Percentiles rank a stretch among this genome's conserved stretches.
phyloP scores from a whole-genome alignment of 2,113 vertebrate species.

The Indri indri region DNA sequence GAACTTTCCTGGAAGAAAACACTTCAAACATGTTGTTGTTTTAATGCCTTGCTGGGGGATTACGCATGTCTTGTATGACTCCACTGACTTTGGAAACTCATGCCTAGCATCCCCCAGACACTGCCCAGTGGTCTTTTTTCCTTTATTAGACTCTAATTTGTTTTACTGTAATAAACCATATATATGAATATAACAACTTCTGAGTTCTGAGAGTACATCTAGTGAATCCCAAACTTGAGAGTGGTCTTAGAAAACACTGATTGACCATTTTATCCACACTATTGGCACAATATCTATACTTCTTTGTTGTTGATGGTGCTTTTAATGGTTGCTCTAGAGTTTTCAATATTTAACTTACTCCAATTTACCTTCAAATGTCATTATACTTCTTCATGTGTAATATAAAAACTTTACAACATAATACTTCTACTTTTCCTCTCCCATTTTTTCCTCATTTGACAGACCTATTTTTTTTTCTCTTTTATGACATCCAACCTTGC shows the following conservation, averaged over 20 bases:
- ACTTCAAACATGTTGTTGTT: not conserved
- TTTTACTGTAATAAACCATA: not conserved
- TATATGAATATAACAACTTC: not conserved
- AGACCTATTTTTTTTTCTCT: not conserved
- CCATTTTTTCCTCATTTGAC: not conserved
- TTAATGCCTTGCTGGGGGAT: not conserved
- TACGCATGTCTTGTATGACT: not conserved
- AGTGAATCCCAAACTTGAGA: not conserved
- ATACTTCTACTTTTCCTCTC: not conserved
- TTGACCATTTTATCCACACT: not conserved
- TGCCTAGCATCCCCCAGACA: not conserved
- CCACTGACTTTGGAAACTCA: not conserved
- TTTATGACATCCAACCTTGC: not conserved
- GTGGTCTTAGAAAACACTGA: not conserved
- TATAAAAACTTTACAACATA: not conserved
- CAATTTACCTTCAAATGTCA: not conserved
- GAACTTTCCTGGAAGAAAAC: not conserved
- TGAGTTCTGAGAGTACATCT: not conserved
- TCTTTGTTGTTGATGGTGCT: not conserved
- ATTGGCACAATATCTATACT: not conserved
- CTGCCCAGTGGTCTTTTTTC: not conserved
- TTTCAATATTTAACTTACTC: not conserved
- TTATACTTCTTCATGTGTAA: not conserved
- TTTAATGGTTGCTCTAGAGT: not conserved
- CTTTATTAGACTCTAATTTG: not conserved